Conservation (phyloP, 2,888 invertebrate species). For the Hipparchia semele region DNA sequence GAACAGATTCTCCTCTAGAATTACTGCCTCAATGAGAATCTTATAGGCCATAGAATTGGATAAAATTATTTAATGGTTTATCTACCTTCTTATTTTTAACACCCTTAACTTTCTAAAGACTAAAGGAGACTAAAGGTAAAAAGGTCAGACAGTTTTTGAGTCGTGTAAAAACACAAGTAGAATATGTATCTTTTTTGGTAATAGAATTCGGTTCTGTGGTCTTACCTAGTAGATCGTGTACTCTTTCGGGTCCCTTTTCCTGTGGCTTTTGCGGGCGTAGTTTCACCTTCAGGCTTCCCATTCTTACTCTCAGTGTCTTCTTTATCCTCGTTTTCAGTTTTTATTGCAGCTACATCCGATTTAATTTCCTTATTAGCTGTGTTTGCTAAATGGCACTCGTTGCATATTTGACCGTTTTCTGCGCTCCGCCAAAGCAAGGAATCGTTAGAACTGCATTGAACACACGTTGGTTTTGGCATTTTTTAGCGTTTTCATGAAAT, state of each 20-base stretch:
- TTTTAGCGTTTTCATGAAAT: constrained; percentile 53
- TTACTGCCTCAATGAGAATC: no score
- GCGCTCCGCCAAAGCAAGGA: constrained; percentile 90
- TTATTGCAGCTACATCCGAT: constrained; percentile 51
- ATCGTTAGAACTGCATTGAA: constrained; percentile 87
- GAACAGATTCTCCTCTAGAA: no score
- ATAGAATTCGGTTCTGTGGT: background rate
- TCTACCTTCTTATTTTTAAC: no score
- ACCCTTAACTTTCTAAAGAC: no score
- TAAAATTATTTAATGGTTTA: no score
- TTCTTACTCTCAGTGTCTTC: constrained; percentile 56
- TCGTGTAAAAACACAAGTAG: no score
- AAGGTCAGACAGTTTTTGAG: no score
- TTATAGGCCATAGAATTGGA: no score
- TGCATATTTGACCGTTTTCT: constrained; percentile 89
- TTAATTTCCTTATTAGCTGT: constrained; percentile 62
- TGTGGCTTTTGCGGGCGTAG: constrained; percentile 75
- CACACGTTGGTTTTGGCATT: constrained; percentile 85
- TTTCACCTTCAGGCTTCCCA: constrained; percentile 61
- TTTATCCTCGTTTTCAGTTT: constrained; percentile 60
- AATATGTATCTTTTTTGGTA: background rate
- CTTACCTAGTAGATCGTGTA: constrained; percentile 80
- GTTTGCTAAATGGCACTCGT: constrained; percentile 86
- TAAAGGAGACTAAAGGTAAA: no score
- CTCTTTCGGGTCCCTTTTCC: constrained; percentile 83